Evolutionary conservation across 23 tunicate species (phyloP), one percentile per base, ranked within the genome.

Genomic region (Halocynthia aurantium): DNA sequence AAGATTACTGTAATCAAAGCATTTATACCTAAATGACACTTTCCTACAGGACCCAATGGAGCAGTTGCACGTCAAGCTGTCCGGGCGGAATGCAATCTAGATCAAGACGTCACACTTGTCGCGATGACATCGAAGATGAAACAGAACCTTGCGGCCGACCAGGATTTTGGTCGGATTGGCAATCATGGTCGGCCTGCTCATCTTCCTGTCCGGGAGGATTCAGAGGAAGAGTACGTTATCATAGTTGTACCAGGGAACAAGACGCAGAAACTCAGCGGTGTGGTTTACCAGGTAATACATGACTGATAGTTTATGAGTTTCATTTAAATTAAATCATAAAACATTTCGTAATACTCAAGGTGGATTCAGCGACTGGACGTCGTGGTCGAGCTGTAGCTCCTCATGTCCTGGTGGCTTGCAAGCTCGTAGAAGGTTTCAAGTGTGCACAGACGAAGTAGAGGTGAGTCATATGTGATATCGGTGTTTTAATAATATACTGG

Each of bases 171-270:
- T 21, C 44, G 19, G 78, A 77, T 7, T 83, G 91, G 54, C 52
- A 71, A 11, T 68, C 80, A 7, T 96, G 99, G 99, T 85, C 92
- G 10, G 61, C 83, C 22, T 96, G 99, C 70, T 89, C 99, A n/a
- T 58, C 81, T 20, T 85, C 99, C 52, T 96, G 99, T 81, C 81
- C 89, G 2, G 99, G 96, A 0, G 99, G 99, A 5, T 31, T 8
- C 6, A 88, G 76, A 55, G 52, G 68, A 21, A 79, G 96, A 22
- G 55, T 70, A 15, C 67, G 77, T 7, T 70, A 57, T 51, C 88
- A 96, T 52, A 55, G 81, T 20, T 96, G 99, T 6, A 74, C 78
- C 8, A 74, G 56, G 10, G 78, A 74, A 21, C 78, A 74, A n/a
- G 78, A 74, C 62, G 19, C 56, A 15, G 65, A 74, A 54, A 54